A percentile compares a stretch with the other conserved stretches of the same genome.
Conservation (phyloP, 1,140 invertebrate genomes). For the Trichonephila clavipes region DNA sequence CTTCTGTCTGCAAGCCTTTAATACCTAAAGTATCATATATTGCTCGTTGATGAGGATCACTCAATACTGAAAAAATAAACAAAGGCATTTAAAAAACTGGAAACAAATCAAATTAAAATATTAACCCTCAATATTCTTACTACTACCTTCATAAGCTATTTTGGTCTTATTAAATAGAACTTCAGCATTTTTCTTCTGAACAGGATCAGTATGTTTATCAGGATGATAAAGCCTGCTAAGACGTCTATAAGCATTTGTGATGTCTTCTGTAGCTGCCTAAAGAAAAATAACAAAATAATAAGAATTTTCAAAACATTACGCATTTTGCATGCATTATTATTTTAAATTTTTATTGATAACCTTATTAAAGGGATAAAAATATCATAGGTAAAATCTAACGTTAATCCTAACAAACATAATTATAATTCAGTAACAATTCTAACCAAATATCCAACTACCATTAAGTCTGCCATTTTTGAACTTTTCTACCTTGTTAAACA, state of each 20-base stretch:
- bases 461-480: too few species aligned
- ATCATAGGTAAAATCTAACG: too few species aligned
- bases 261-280: conserved; percentile 93
- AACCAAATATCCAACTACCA: too few species aligned
- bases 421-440: too few species aligned
- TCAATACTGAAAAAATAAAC: conserved; percentile 84
- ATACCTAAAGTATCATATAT: conserved; percentile 90
- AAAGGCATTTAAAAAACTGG: neutral
- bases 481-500: too few species aligned
- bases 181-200: conserved; percentile 92
- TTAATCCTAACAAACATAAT: too few species aligned
- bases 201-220: conserved; percentile 91
- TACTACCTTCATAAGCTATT: conserved; percentile 93
- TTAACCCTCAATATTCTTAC: conserved; percentile 78
- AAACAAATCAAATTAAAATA: neutral
- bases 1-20: conserved; percentile 92
- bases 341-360: too few species aligned
- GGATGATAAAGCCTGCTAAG: conserved; percentile 96
- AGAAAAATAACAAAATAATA: neutral
- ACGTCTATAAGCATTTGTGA: conserved; percentile 93
- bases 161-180: conserved; percentile 94
- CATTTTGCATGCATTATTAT: too few species aligned
- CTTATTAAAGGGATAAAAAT: too few species aligned
- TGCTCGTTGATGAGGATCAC: conserved; percentile 88
- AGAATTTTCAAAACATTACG: too few species aligned